Conservation (phyloP, 2,888 invertebrate genomes). For the Microctonus brassicae region DNA sequence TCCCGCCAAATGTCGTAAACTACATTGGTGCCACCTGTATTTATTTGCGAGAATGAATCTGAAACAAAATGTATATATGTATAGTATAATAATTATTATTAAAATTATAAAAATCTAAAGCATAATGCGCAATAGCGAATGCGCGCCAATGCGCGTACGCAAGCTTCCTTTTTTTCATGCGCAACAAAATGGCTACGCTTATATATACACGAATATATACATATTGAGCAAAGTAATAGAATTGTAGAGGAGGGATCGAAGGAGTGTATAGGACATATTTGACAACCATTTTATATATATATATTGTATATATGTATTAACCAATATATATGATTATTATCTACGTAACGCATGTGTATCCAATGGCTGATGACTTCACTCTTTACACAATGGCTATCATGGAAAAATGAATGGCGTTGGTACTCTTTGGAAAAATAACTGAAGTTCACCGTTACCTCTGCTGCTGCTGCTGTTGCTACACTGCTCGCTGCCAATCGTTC, state of each 20-base stretch:
- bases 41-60: no score
- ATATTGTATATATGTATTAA: no score
- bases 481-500: conserved; percentile 65
- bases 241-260: background rate
- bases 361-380: background rate
- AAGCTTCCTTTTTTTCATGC: background rate
- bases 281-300: no score
- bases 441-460: background rate
- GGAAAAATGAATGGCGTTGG: conserved; percentile 60
- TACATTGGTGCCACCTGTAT: no score
- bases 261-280: no score
- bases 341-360: no score
- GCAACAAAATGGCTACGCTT: background rate
- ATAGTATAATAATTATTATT: background rate
- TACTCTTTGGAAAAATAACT: conserved; percentile 40
- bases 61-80: no score
- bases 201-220: no score
- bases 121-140: background rate
- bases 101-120: background rate
- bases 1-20: no score
- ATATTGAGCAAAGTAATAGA: background rate
- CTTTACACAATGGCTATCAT: background rate
- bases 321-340: no score
- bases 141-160: background rate
- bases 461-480: conserved; percentile 2